Percentiles rank a stretch among this genome's conserved stretches.
Evolutionary conservation across 2,113 vertebrate species (phyloP).

Genomic region (Fregata magnificens): DNA sequence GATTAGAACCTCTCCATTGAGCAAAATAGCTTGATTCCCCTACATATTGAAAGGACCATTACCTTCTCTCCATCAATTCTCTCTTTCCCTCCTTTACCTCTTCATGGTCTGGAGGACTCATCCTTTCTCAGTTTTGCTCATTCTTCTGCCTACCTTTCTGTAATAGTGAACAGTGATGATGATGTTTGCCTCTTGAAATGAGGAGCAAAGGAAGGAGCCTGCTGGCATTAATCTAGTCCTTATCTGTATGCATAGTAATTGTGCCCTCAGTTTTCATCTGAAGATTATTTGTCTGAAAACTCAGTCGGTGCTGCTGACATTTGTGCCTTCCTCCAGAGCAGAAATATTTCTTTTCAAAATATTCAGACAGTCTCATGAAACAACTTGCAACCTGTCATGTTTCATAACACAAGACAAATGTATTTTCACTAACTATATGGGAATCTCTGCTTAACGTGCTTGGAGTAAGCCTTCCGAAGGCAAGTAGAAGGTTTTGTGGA

Average conservation of each 20-base stretch:
- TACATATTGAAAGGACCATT: not conserved
- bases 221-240: not conserved
- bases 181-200: not conserved
- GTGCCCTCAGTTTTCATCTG: not conserved
- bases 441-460: not conserved
- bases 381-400: not conserved
- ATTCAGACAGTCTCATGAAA: not conserved
- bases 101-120: not conserved
- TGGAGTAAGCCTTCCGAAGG: not conserved
- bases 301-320: not conserved
- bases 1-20: not conserved
- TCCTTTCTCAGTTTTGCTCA: not conserved
- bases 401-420: not conserved
- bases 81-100: not conserved
- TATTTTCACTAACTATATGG: not conserved
- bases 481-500: conserved; percentile 9
- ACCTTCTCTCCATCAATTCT: not conserved
- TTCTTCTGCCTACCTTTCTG: not conserved
- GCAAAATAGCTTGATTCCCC: not conserved
- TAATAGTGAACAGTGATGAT: not conserved
- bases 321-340: not conserved
- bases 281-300: not conserved
- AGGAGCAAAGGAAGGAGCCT: not conserved
- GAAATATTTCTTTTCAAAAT: not conserved
- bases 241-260: not conserved